Percentiles rank a stretch among this genome's conserved stretches.
Conservation (phyloP, 2,888 invertebrate species). For the Norana najaformis region DNA sequence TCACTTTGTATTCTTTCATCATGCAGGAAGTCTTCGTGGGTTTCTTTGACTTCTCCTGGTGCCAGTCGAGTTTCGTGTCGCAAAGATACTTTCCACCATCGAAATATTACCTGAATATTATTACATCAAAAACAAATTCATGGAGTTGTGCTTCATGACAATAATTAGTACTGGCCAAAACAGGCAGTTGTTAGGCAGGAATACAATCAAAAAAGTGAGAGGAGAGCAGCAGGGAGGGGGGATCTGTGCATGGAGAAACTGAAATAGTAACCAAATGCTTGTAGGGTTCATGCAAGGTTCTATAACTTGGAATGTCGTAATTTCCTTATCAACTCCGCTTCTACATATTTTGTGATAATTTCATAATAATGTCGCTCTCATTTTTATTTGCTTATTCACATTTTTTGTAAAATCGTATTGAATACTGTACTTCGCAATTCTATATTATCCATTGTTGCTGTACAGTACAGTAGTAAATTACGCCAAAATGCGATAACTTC, state of each 20-base stretch:
- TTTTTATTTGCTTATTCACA: too few relatives aligned
- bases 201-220: too few relatives aligned
- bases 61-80: constrained; percentile 51
- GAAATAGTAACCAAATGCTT: background rate
- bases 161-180: background rate
- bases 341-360: background rate
- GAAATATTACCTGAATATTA: constrained; percentile 51
- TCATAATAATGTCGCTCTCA: background rate
- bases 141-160: background rate
- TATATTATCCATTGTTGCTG: background rate
- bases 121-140: background rate
- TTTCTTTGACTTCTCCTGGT: constrained; percentile 51
- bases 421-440: background rate
- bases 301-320: background rate
- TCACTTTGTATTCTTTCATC: constrained; percentile 55
- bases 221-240: too few relatives aligned
- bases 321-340: background rate
- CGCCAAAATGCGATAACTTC: too few relatives aligned
- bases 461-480: too few relatives aligned
- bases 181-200: background rate
- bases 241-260: background rate
- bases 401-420: too few relatives aligned
- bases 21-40: constrained; percentile 54
- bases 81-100: constrained; percentile 58
- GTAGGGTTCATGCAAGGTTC: background rate